Base-by-base conservation (phyloP, 1,140 invertebrate genomes). In the Trissolcus basalis region DNA sequence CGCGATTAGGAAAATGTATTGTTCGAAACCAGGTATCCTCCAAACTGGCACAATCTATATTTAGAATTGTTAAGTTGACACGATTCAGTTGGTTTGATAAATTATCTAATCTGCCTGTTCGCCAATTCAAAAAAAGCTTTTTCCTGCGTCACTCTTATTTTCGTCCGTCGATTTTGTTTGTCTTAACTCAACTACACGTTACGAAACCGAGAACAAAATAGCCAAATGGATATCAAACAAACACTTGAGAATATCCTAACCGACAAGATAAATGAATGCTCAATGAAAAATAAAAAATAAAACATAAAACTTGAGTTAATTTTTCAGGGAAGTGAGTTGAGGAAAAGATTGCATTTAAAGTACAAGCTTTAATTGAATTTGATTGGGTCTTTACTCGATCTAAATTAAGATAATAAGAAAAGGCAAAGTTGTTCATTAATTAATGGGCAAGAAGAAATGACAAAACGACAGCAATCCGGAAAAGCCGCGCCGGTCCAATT, bases 401-500 rank as follows among this genome's bases (percentile, higher is more conserved):
- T 27, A 27, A 27, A 27, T 27, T 1, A 27, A 27, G 19, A 27
- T 27, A 27, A 27, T 13, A 44, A 12, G 6, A n/a, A 6, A n/a
- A 13, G 12, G 13, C 6, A 44, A 44, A 44, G 43, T 27, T 27
- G 19, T 44, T 44, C 43, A 44, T 44, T 44, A 44, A 44, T 44
- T 48, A 15, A 39, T 11, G 19, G n/a, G 7, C 8, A 33, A 27
- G 19, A 50, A 19, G 48, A 39, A 39, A 39, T 39, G 36, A n/a
- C n/a, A 11, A 50, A 51, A 35, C 10, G 16, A 49, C 45, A 16
- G 27, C n/a, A 36, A 58, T 1, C 45, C 53, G 53, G 54, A 58
- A 67, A 43, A 1, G 43, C 36, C 33, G 19, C 13, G 54, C 49
- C 19, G 43, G 58, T 60, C 55, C 56, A 60, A 69, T 69, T 69